Percentiles rank a stretch among this genome's conserved stretches.
phyloP scores from a whole-genome alignment of 2,888 invertebrate species.

The Mythimna loreyi region DNA sequence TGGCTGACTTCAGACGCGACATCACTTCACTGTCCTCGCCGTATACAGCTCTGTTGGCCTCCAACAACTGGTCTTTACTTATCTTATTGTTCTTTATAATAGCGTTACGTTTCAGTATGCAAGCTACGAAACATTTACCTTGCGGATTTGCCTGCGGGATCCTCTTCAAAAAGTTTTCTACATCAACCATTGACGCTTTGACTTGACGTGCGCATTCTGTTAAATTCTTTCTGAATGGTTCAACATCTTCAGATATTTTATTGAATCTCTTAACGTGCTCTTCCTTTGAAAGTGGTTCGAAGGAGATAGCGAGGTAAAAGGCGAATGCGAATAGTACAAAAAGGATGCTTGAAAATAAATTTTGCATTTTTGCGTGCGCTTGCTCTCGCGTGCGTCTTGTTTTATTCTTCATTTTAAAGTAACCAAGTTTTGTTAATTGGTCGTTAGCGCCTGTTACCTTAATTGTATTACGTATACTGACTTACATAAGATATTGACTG shows the following conservation, averaged over 20 bases:
- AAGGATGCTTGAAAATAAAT: constrained; percentile 63
- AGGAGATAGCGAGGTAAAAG: constrained; percentile 74
- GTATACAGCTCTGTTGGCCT: constrained; percentile 80
- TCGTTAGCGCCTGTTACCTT: constrained; percentile 67
- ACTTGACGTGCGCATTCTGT: constrained; percentile 85
- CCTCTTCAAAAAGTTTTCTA: constrained; percentile 83
- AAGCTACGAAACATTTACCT: constrained; percentile 87
- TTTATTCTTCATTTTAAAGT: constrained; percentile 66
- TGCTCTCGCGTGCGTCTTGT: constrained; percentile 64
- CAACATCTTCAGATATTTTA: constrained; percentile 79
- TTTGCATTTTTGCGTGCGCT: constrained; percentile 68
- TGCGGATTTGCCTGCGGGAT: constrained; percentile 80
- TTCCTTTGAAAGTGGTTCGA: constrained; percentile 80
- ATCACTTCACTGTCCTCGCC: constrained; percentile 85
- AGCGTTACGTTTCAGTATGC: constrained; percentile 82
- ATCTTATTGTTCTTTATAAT: constrained; percentile 84
- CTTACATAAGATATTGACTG: background rate
- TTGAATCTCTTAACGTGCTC: constrained; percentile 79
- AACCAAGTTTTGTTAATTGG: constrained; percentile 73
- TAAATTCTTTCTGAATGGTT: constrained; percentile 84
- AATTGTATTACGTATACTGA: constrained; percentile 1
- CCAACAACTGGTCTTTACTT: constrained; percentile 74
- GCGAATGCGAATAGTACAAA: constrained; percentile 69
- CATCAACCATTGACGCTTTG: constrained; percentile 80
- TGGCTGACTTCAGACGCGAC: constrained; percentile 75